These are phyloP conservation scores for Panurus biarmicus DNA, from an alignment of 2,113 vertebrate species.

Conservation along the genomic window DNA sequence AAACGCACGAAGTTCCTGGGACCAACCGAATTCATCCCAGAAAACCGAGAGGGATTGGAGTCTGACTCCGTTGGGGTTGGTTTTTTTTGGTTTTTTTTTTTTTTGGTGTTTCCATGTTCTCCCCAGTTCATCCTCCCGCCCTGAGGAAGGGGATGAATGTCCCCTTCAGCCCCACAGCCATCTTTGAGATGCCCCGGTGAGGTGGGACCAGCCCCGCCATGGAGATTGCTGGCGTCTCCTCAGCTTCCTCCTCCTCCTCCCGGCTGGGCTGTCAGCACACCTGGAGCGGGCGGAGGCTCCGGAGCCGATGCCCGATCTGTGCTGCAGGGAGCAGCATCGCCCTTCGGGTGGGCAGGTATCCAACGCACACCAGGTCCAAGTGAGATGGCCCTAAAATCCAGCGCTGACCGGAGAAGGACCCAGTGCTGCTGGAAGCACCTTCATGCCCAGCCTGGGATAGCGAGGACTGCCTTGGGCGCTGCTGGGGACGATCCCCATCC, in stretches of 20 bases:
- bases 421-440: neutral
- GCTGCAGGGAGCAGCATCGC: conserved; percentile 16
- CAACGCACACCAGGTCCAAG: neutral
- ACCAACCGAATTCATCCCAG: conserved; percentile 30
- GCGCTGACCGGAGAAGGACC: neutral
- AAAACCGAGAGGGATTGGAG: neutral
- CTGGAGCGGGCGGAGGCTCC: neutral
- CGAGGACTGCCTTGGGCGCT: neutral
- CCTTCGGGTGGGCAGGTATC: neutral
- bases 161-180: neutral
- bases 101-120: neutral
- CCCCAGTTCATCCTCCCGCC: neutral
- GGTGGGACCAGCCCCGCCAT: neutral
- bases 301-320: fast-evolving
- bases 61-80: neutral
- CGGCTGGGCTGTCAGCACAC: fast-evolving
- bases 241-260: neutral
- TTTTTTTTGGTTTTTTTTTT: neutral
- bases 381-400: neutral
- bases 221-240: neutral
- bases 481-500: neutral
- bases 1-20: conserved; percentile 35
- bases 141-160: fast-evolving
- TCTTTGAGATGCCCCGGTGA: neutral
- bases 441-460: neutral